A percentile compares a stretch with the other conserved stretches of the same genome.
Conservation (phyloP, 2,888 invertebrate genomes). For the Seira musarum region DNA sequence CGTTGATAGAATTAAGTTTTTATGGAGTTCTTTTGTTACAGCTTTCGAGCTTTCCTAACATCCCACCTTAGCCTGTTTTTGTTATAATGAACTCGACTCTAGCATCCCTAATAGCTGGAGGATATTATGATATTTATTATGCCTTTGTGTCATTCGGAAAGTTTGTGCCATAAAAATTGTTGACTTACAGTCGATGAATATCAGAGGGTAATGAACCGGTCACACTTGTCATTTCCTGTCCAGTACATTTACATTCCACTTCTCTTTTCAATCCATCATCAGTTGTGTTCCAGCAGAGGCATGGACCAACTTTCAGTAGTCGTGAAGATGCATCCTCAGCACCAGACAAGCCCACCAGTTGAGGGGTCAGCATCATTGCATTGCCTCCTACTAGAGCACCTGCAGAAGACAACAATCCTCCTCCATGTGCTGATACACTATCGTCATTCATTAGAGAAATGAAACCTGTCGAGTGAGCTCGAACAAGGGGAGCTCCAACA, state of each 20-base stretch:
- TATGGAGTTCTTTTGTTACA: neutral
- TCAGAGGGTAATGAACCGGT: conserved; percentile 46
- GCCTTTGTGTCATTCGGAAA: neutral
- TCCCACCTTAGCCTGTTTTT: conserved; percentile 1
- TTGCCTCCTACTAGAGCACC: conserved; percentile 14
- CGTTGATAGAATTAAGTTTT: neutral
- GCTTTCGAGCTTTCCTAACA: no score
- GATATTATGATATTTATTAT: neutral
- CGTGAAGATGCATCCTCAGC: conserved; percentile 25
- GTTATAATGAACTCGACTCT: neutral
- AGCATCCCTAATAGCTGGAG: neutral
- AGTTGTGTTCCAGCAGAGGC: conserved; percentile 64
- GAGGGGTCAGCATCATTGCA: conserved; percentile 17
- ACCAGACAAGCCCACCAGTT: conserved; percentile 26
- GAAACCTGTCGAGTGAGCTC: conserved; percentile 41
- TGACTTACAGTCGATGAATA: conserved; percentile 64
- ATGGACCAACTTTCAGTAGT: conserved; percentile 40
- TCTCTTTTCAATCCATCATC: conserved; percentile 52
- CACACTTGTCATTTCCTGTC: conserved; percentile 53
- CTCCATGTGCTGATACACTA: conserved; percentile 1
- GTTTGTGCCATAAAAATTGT: conserved; percentile 1
- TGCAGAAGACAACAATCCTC: conserved; percentile 3
- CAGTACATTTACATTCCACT: conserved; percentile 66
- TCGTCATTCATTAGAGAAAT: conserved; percentile 35
- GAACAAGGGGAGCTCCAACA: conserved; percentile 31